phyloP scores from a whole-genome alignment of 2,888 invertebrate species.

The Trissolcus brochymenae region DNA sequence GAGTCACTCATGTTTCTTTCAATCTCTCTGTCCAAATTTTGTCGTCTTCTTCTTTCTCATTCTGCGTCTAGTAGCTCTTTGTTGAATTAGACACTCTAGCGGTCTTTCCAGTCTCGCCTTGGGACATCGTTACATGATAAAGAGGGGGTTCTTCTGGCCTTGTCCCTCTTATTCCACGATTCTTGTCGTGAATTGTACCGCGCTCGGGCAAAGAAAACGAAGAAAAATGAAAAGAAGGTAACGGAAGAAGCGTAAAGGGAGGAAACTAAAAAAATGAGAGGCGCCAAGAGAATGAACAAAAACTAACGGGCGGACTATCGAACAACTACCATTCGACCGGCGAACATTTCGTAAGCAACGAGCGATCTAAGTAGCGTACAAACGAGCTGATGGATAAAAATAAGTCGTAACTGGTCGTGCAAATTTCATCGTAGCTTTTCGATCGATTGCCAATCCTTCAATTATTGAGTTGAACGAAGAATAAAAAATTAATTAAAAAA shows the following conservation, averaged over 20 bases:
- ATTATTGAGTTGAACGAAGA: too few relatives aligned
- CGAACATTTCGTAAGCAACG: conserved; percentile 23
- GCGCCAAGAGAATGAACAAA: conserved; percentile 33
- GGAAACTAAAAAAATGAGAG: conserved; percentile 11
- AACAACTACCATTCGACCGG: conserved; percentile 17
- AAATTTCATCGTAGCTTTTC: conserved; percentile 62
- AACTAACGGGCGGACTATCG: conserved; percentile 37
- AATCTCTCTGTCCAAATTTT: conserved; percentile 36
- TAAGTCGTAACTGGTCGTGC: conserved; percentile 60
- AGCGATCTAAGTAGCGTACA: conserved; percentile 12
- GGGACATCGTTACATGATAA: conserved; percentile 69
- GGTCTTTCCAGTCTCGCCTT: conserved; percentile 64
- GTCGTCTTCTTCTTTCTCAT: conserved; percentile 42
- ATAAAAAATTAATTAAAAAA: too few relatives aligned
- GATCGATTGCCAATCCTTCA: background rate
- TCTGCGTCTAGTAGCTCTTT: conserved; percentile 60
- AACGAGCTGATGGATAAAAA: conserved; percentile 26
- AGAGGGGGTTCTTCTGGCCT: conserved; percentile 59
- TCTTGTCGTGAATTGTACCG: conserved; percentile 28
- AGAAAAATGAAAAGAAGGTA: conserved; percentile 14
- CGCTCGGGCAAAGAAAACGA: conserved; percentile 29
- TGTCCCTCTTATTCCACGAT: conserved; percentile 21
- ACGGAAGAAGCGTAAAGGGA: conserved; percentile 11
- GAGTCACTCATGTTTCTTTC: conserved; percentile 46
- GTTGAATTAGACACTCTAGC: conserved; percentile 66